phyloP scores from a whole-genome alignment of 2,888 invertebrate genomes.

The Aphidoletes aphidimyza region DNA sequence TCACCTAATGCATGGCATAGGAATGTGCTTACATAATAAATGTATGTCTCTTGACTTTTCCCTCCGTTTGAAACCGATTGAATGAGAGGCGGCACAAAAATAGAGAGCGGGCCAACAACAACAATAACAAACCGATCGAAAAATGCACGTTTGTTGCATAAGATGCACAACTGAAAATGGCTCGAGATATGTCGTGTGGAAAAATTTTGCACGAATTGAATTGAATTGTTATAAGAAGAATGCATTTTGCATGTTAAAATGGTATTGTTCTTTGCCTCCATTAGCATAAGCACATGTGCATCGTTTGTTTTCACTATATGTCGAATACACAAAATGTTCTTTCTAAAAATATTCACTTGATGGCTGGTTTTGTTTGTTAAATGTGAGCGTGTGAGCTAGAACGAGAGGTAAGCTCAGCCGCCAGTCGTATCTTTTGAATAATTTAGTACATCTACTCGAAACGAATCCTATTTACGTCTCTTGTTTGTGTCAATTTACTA shows the following conservation, averaged over 20 bases:
- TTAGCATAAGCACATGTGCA: conserved; percentile 30
- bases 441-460: conserved; percentile 1
- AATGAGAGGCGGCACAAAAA: no score
- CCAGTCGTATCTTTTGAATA: conserved; percentile 13
- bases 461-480: neutral
- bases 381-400: neutral
- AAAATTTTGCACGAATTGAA: conserved; percentile 28
- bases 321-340: neutral
- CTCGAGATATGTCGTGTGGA: conserved; percentile 32
- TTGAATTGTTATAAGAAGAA: conserved; percentile 35
- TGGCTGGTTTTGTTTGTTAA: no score
- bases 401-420: neutral
- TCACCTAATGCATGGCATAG: neutral
- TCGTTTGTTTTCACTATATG: neutral
- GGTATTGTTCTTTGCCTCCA: conserved; percentile 34
- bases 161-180: neutral
- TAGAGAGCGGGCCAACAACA: no score
- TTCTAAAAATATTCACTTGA: neutral
- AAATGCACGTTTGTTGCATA: neutral
- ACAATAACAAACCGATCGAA: neutral
- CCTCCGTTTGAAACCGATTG: no score
- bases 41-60: neutral
- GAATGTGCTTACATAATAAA: conserved; percentile 2
- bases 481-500: neutral
- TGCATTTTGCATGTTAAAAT: conserved; percentile 29